phyloP scores from a whole-genome alignment of 2,797 vertebrate genomes.

The Phyllotis vaccarum region DNA sequence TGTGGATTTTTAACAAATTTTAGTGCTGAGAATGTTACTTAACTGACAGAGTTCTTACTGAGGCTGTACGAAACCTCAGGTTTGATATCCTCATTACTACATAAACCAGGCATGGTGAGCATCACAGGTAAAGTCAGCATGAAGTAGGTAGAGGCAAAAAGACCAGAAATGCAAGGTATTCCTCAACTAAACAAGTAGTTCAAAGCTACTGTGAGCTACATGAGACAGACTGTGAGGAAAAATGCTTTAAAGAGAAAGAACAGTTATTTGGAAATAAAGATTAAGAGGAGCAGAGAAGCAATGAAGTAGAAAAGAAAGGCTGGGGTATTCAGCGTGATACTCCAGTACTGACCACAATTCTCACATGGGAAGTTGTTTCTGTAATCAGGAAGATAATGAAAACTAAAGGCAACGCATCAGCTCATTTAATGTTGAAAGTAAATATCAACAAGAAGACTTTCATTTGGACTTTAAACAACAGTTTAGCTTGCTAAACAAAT shows the following conservation, averaged over 20 bases:
- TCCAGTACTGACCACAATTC: background rate
- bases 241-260: background rate
- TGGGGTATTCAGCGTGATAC: background rate
- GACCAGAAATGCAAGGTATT: background rate
- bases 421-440: background rate
- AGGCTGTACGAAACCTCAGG: background rate
- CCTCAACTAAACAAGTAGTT: background rate
- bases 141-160: background rate
- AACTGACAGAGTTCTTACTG: background rate
- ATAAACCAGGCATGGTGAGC: background rate
- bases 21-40: background rate
- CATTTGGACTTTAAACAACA: background rate
- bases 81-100: background rate
- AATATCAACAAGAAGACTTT: background rate
- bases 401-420: background rate
- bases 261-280: background rate
- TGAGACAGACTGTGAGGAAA: background rate
- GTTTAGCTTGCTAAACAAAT: background rate
- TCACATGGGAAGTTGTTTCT: background rate
- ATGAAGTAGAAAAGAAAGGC: background rate
- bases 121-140: too few species aligned
- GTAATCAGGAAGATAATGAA: background rate
- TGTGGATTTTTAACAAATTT: background rate
- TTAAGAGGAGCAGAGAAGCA: background rate
- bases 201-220: background rate